A percentile compares a stretch with the other conserved stretches of the same genome.
Evolutionary conservation across 2,797 vertebrate genomes (phyloP).

Genomic region (Gadopsis marmoratus): DNA sequence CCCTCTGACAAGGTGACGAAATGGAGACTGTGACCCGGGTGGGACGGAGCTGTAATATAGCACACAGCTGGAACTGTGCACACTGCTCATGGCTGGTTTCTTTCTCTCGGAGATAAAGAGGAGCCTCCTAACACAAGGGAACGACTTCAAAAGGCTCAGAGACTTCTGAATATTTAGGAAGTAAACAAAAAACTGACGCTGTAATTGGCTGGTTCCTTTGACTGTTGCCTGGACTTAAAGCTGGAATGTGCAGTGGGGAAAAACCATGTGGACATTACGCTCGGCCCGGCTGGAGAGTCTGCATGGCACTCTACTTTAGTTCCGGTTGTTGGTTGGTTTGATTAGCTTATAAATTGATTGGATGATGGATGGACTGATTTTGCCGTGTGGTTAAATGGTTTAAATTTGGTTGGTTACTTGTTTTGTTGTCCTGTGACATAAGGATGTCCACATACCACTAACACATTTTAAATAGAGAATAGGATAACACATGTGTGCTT

Average conservation of each 20-base stretch:
- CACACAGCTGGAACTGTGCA: conserved; percentile 43
- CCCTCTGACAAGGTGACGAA: conserved; percentile 10
- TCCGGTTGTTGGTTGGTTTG: not conserved
- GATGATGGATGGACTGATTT: not conserved
- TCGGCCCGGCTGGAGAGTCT: conserved; percentile 24
- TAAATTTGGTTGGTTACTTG: not conserved
- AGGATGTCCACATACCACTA: not conserved
- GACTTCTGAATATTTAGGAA: conserved; percentile 58
- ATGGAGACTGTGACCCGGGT: not conserved
- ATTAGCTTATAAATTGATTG: not conserved
- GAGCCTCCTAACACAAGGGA: conserved; percentile 29
- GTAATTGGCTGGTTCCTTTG: conserved; percentile 74
- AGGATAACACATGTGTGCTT: not conserved
- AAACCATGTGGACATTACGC: conserved; percentile 61
- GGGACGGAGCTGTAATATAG: conserved; percentile 1
- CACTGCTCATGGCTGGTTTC: conserved; percentile 26
- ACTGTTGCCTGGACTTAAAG: conserved; percentile 69
- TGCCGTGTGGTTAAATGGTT: not conserved
- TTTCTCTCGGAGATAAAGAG: conserved; percentile 26
- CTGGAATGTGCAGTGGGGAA: conserved; percentile 69
- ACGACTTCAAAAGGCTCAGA: conserved; percentile 57
- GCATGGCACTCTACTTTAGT: not conserved
- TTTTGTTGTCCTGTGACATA: not conserved
- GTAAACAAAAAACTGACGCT: conserved; percentile 67
- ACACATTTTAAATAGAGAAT: not conserved